Evolutionary conservation across 2,797 vertebrate species (phyloP).

Genomic region (Hydrocynus forskahlii): DNA sequence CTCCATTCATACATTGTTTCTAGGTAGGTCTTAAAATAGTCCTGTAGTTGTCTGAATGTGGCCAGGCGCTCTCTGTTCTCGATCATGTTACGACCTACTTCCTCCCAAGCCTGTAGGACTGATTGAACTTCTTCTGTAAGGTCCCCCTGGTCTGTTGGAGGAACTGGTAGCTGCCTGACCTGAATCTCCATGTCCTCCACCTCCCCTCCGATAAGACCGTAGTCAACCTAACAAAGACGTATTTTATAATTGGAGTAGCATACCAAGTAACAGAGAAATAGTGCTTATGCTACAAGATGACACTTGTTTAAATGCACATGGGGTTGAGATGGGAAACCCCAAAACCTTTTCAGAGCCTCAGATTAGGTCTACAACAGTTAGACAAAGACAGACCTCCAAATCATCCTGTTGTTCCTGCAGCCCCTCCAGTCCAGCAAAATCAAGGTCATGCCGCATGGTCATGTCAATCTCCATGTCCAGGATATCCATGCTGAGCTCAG

Average conservation of each 20-base stretch:
- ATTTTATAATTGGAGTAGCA: neutral
- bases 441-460: slow-evolving; percentile 67
- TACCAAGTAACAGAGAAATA: neutral
- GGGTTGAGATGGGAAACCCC: no score
- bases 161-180: slow-evolving; percentile 50
- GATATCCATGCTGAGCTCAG: slow-evolving; percentile 64
- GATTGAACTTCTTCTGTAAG: slow-evolving; percentile 57
- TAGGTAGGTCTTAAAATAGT: slow-evolving; percentile 76
- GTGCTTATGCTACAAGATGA: no score
- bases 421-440: slow-evolving; percentile 65
- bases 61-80: slow-evolving; percentile 61
- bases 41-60: slow-evolving; percentile 65
- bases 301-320: no score
- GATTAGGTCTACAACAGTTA: neutral
- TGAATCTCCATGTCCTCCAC: slow-evolving; percentile 67
- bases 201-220: slow-evolving; percentile 64
- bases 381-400: slow-evolving; percentile 73
- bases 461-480: slow-evolving; percentile 67
- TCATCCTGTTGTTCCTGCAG: slow-evolving; percentile 70
- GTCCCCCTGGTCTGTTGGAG: slow-evolving; percentile 47
- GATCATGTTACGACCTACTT: slow-evolving; percentile 64
- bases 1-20: slow-evolving; percentile 75
- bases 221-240: slow-evolving; percentile 58
- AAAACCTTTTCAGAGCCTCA: neutral
- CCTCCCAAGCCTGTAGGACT: slow-evolving; percentile 66